A percentile compares a stretch with the other conserved stretches of the same genome.
phyloP scores from a whole-genome alignment of 2,113 vertebrate genomes.

The Symphodus melops region DNA sequence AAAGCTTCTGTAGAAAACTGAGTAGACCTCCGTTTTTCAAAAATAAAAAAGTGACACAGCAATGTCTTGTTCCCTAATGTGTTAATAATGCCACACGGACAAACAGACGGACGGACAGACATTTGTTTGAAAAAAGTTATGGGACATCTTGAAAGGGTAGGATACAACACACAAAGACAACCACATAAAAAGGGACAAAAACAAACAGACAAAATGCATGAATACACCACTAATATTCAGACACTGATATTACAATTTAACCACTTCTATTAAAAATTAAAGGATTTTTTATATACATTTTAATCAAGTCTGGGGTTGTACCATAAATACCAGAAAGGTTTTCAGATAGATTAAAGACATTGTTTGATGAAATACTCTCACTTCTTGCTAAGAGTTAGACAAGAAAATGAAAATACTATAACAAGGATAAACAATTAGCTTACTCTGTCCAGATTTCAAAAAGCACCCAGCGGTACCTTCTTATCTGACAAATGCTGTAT shows the following conservation, averaged over 20 bases:
- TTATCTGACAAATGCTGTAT: not conserved
- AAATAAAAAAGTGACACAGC: slow-evolving; percentile 55
- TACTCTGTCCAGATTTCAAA: not conserved
- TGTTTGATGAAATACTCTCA: not conserved
- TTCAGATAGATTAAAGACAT: slow-evolving; percentile 14
- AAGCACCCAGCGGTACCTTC: not conserved
- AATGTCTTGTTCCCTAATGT: slow-evolving; percentile 32
- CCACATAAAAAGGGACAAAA: too few relatives aligned
- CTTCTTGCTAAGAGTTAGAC: too few relatives aligned
- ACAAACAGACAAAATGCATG: too few relatives aligned
- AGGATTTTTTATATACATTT: too few relatives aligned
- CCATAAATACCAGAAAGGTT: not conserved
- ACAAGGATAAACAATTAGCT: not conserved
- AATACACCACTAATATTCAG: too few relatives aligned
- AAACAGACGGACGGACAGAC: too few relatives aligned
- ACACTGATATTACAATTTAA: too few relatives aligned
- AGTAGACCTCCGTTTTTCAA: slow-evolving; percentile 43
- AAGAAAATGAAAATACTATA: not conserved
- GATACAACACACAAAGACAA: too few relatives aligned
- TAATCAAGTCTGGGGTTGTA: not conserved
- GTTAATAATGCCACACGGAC: too few relatives aligned
- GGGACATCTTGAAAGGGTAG: too few relatives aligned
- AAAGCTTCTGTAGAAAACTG: slow-evolving; percentile 82
- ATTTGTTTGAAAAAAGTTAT: too few relatives aligned
- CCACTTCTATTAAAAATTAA: too few relatives aligned